phyloP scores from a whole-genome alignment of 2,113 vertebrate genomes.

The Crotophaga sulcirostris region DNA sequence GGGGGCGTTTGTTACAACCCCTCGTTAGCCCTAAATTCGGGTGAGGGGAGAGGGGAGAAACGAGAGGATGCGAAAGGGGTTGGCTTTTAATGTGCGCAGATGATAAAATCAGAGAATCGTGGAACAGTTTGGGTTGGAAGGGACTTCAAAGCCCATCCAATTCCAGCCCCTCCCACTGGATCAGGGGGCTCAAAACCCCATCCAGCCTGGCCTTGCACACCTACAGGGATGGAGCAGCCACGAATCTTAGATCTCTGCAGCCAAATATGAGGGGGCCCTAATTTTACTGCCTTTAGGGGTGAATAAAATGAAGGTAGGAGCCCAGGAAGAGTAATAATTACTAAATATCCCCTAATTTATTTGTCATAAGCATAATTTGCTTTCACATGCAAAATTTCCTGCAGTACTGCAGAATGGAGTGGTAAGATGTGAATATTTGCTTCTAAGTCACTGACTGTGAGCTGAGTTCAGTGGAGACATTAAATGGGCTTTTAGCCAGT shows the following conservation, averaged over 20 bases:
- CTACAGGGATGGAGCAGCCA: no score
- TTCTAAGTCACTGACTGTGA: background rate
- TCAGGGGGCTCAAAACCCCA: no score
- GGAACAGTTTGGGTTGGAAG: no score
- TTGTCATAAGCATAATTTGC: background rate
- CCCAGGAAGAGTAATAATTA: background rate
- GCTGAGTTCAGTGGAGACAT: background rate
- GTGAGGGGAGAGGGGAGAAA: no score
- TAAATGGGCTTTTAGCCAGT: background rate
- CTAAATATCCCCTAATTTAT: background rate
- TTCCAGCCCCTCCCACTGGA: no score
- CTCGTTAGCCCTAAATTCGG: no score
- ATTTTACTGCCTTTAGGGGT: background rate
- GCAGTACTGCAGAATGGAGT: background rate
- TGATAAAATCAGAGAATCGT: no score
- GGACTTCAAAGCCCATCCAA: no score
- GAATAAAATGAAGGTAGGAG: background rate
- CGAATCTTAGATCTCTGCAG: background rate
- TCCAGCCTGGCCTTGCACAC: no score
- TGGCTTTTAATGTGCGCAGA: no score
- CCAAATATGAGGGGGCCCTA: background rate
- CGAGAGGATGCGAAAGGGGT: no score
- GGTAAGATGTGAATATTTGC: background rate
- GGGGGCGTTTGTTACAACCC: no score
- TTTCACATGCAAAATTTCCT: background rate